Conservation (phyloP, 2,113 vertebrate genomes). For the Cromileptes altivelis region DNA sequence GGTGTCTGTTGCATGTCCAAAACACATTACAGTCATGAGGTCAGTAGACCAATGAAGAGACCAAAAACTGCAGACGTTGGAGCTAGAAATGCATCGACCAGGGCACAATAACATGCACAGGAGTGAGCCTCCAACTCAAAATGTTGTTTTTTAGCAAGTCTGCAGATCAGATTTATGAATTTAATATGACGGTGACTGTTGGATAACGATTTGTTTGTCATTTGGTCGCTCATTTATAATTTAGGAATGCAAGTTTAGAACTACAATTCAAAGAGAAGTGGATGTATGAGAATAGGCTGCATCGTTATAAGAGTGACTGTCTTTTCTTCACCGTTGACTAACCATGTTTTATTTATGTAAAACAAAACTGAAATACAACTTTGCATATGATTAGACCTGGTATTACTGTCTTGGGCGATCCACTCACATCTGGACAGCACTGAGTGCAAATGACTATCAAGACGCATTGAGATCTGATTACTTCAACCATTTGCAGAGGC, state of each 20-base stretch:
- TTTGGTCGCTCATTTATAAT: constrained; percentile 48
- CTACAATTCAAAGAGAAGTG: constrained; percentile 5
- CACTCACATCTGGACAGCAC: too few species aligned
- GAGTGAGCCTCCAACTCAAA: neutral
- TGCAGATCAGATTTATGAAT: constrained; percentile 39
- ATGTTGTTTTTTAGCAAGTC: neutral
- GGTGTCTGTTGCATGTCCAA: neutral
- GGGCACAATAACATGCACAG: neutral
- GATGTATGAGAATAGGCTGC: neutral
- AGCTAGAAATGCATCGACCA: neutral
- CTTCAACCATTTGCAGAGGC: too few species aligned
- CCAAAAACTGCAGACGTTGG: neutral
- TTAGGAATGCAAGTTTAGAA: neutral
- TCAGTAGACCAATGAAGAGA: constrained; percentile 1
- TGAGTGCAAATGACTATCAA: too few species aligned
- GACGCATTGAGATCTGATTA: too few species aligned
- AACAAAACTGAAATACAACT: too few species aligned
- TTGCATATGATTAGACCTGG: neutral
- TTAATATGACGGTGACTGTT: constrained; percentile 19
- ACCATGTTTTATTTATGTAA: too few species aligned
- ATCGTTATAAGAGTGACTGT: neutral
- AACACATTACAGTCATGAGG: constrained; percentile 14
- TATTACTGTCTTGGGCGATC: neutral
- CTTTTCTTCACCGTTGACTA: too few species aligned
- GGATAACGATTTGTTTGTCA: neutral